Percentiles rank a stretch among this genome's conserved stretches.
These are phyloP conservation scores for Otolemur garnettii DNA, from an alignment of 2,113 vertebrate genomes.

Conservation along the genomic window DNA sequence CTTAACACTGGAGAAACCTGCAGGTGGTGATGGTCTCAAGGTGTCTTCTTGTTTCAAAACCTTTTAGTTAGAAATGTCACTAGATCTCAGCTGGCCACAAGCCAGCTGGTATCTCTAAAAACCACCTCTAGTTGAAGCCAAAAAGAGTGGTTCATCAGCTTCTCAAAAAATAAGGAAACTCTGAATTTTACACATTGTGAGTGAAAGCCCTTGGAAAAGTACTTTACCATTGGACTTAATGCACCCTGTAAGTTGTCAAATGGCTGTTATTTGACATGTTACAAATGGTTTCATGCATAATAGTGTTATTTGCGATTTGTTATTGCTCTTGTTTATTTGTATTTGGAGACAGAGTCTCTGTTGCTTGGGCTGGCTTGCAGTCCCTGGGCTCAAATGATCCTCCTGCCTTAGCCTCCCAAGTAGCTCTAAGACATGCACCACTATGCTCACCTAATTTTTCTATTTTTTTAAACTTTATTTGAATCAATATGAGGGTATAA, in stretches of 20 bases:
- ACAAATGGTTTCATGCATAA: constrained; percentile 1
- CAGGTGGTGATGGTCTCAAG: not conserved
- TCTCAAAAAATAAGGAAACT: not conserved
- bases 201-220: not conserved
- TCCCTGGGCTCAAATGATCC: no score
- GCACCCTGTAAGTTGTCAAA: not conserved
- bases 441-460: no score
- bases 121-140: not conserved
- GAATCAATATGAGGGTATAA: no score
- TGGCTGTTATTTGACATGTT: not conserved
- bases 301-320: not conserved
- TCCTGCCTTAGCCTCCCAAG: no score
- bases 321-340: not conserved
- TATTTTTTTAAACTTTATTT: no score
- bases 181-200: not conserved
- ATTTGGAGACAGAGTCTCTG: no score
- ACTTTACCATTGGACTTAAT: not conserved
- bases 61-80: not conserved
- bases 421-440: no score
- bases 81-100: not conserved
- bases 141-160: not conserved
- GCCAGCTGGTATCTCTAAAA: not conserved
- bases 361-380: no score
- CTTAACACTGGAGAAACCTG: not conserved
- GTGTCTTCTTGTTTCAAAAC: not conserved